Base-by-base conservation (phyloP, 1,140 invertebrate species). In the Venturia canescens region DNA sequence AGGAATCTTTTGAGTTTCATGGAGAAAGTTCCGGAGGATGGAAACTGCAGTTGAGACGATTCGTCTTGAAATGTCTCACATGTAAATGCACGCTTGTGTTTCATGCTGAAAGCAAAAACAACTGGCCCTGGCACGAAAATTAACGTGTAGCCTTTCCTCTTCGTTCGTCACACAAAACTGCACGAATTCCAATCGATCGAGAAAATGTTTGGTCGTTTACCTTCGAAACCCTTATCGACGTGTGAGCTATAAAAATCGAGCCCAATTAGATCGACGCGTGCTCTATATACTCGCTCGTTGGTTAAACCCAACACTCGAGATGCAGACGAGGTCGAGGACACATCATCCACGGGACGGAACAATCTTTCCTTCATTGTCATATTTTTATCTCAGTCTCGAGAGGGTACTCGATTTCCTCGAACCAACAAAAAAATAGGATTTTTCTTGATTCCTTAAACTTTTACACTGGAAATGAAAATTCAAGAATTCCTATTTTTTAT, bases 201-300 rank as follows among this genome's bases (percentile, higher is more conserved):
- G 60, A 63, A 26, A 63, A 63, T 63, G 3, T 63, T 63, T 63
- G 60, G 60, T 63, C 23, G 60, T 63, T 63, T 63, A 63, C 60
- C 60, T 63, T 63, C 60, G 23, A 63, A 26, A 63, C 23, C 60
- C 60, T 63, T 63, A 63, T 63, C 60, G 60, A 63, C 11, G 23
- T 63, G 23, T 26, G 60, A 26, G 23, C 60, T 63, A 26, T 26
- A 63, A 63, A 23, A 26, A 63, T 23, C 50, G n/a, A 53, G 50
- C 50, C 50, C 23, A 63, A 63, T 63, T 63, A 63, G 27, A 21
- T n/a, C 23, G 23, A 26, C 60, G 60, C 11, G 15, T 26, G 23
- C 60, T 26, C 60, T 63, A 63, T 63, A 44, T 53, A 1, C 11
- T 53, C 11, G n/a, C 50, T 53, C 50, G 6, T 21, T 44, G 38